Evolutionary conservation across 2,888 invertebrate genomes (phyloP), one percentile per base, ranked within the genome.

Genomic region (Nemotelus nigrinus): DNA sequence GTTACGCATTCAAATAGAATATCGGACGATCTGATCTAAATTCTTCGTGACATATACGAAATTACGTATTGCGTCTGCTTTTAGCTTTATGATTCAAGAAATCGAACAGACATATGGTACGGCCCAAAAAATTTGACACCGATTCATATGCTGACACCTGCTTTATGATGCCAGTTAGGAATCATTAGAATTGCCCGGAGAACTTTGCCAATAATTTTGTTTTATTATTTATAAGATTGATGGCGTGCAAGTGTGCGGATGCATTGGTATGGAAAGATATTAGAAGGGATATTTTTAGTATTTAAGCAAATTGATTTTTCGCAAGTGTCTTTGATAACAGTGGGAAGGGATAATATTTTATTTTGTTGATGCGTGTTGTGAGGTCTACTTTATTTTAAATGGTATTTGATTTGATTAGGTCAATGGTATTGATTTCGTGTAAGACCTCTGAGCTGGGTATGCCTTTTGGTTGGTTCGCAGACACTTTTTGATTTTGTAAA

Each of bases 81-180:
- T 25, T 25, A 25, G 25, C 25, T 25, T 25, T 25, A 25, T 25
- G 50, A 50, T 50, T 7, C 50, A 50, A 50, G 50, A 25, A 25
- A 25, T 25, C 25, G 25, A 25, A 25, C 25, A 25, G 25, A 25
- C 25, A 25, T 25, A 25, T 25, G 25, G 25, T 58, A 4, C 58
- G n/a, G 10, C 25, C 58, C 58, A 58, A 1, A n/a, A 58, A 25
- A 58, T 58, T 58, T 58, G 58, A 58, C 58, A 58, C 58, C 58
- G 58, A 58, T 58, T 58, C 25, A 58, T n/a, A 58, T 50, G 25
- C 58, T 4, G 58, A 58, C 58, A 58, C 58, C 58, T 58, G 58
- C 58, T 58, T n/a, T 58, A 7, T 10, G 58, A 58, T n/a, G 25
- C 58, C 25, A n/a, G 58, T 58, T 58, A 58, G 58, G 58, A 25